Evolutionary conservation across 1,140 invertebrate genomes (phyloP).

Genomic region (Brachionus paranguensis): DNA sequence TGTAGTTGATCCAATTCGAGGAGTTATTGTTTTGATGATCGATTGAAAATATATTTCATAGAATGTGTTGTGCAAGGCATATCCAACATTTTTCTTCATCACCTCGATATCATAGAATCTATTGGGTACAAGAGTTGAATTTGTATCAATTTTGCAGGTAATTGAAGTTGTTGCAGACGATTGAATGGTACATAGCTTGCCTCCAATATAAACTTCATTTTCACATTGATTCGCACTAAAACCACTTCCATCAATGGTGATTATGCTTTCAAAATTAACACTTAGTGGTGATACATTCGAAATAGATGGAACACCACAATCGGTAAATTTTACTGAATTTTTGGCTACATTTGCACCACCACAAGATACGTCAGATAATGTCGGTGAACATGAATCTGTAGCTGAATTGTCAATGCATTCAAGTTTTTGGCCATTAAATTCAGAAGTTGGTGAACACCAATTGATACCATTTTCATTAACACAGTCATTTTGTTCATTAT

Average conservation of each 20-base stretch:
- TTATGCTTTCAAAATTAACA: constrained; percentile 41
- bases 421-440: constrained; percentile 3
- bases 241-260: constrained; percentile 43
- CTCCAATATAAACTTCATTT: constrained; percentile 43
- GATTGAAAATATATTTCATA: constrained; percentile 1
- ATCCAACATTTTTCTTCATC: constrained; percentile 16
- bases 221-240: constrained; percentile 42
- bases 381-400: neutral
- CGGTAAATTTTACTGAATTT: constrained; percentile 43
- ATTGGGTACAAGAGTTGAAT: neutral
- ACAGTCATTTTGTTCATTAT: neutral
- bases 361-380: constrained; percentile 28
- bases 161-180: constrained; percentile 40
- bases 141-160: neutral
- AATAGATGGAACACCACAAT: constrained; percentile 44
- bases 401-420: neutral
- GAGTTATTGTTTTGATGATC: neutral
- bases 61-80: neutral
- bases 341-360: neutral
- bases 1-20: neutral
- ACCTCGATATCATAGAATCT: neutral
- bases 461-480: neutral
- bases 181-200: constrained; percentile 41
- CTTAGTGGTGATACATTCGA: constrained; percentile 40
- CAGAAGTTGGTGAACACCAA: constrained; percentile 33